phyloP scores from a whole-genome alignment of 2,797 vertebrate species.

The Callimico goeldii region DNA sequence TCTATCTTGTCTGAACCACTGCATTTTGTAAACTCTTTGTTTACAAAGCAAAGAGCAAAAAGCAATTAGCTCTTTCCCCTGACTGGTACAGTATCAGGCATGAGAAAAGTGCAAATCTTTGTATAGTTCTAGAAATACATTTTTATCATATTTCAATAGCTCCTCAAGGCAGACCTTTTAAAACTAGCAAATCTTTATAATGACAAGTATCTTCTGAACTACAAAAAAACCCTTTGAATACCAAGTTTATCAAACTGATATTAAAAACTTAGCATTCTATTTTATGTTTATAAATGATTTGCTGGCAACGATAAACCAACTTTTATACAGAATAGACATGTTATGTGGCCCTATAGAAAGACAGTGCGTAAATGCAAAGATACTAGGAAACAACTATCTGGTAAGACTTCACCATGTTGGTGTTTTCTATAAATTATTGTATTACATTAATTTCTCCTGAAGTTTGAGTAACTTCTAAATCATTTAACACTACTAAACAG shows the following conservation, averaged over 20 bases:
- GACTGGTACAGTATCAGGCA: slow-evolving; percentile 19
- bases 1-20: background rate
- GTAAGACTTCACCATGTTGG: background rate
- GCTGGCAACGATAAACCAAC: background rate
- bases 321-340: background rate
- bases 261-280: background rate
- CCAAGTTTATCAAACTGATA: background rate
- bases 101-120: slow-evolving; percentile 59
- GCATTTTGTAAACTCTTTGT: background rate
- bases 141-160: slow-evolving; percentile 72
- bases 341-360: background rate
- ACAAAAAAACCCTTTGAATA: slow-evolving; percentile 36
- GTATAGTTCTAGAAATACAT: slow-evolving; percentile 5
- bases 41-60: background rate
- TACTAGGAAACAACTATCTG: background rate
- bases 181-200: slow-evolving; percentile 71
- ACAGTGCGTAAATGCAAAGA: background rate
- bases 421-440: slow-evolving; percentile 36
- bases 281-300: slow-evolving; percentile 10
- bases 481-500: background rate
- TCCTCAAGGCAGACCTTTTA: slow-evolving; percentile 70
- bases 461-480: slow-evolving; percentile 29
- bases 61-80: background rate
- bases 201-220: slow-evolving; percentile 73
- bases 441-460: slow-evolving; percentile 40